A percentile compares a stretch with the other conserved stretches of the same genome.
These are phyloP conservation scores for Limnodromus scolopaceus DNA, from an alignment of 2,797 vertebrate species.

Conservation along the genomic window DNA sequence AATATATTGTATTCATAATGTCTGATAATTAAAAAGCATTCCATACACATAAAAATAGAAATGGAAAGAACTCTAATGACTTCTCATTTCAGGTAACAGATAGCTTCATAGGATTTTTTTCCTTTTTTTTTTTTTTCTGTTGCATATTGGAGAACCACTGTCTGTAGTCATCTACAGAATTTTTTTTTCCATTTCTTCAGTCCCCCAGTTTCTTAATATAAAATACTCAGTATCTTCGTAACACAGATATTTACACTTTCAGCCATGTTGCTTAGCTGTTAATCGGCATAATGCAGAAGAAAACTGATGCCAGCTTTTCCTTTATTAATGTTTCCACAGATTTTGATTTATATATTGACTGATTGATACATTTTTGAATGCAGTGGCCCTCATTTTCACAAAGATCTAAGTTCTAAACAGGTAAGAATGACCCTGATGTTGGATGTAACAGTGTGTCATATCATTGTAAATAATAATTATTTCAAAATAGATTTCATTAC, in stretches of 20 bases:
- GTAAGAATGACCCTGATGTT: neutral
- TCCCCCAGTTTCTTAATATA: neutral
- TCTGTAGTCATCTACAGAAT: neutral
- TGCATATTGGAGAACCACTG: neutral
- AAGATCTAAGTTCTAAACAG: neutral
- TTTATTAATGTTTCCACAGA: neutral
- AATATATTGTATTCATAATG: slow-evolving; percentile 14
- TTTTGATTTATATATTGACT: neutral
- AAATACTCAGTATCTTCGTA: neutral
- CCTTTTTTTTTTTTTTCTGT: neutral
- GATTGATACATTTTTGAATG: accelerated
- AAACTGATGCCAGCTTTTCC: neutral
- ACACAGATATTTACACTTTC: neutral
- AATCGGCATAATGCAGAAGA: neutral
- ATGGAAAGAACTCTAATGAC: neutral
- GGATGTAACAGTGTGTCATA: neutral
- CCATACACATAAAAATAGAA: slow-evolving; percentile 50
- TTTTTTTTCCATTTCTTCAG: neutral
- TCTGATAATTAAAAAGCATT: slow-evolving; percentile 44
- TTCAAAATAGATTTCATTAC: neutral
- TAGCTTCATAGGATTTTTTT: neutral
- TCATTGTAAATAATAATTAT: neutral
- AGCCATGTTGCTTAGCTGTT: neutral
- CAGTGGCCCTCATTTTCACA: neutral
- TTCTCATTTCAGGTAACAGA: slow-evolving; percentile 15